Evolutionary conservation across 2,113 vertebrate species (phyloP).

Genomic region (Epinephelus moara): DNA sequence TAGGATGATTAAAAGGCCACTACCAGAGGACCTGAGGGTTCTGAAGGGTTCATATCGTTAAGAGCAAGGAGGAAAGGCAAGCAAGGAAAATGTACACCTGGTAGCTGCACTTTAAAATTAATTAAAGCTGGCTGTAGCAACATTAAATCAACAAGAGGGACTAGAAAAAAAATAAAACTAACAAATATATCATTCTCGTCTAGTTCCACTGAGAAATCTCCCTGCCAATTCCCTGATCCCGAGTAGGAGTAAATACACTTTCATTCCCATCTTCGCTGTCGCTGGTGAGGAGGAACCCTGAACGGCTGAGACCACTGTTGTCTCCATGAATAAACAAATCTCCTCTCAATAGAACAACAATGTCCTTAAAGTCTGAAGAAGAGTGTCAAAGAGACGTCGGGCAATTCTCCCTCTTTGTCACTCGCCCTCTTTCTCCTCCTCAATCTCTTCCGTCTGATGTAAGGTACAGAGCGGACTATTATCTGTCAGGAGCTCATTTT

Average conservation of each 20-base stretch:
- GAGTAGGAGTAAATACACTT: slow-evolving; percentile 1
- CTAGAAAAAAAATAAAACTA: not conserved
- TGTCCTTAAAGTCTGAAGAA: slow-evolving; percentile 24
- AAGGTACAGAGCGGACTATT: slow-evolving; percentile 67
- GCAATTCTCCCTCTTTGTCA: slow-evolving; percentile 29
- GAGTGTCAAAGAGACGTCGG: slow-evolving; percentile 10
- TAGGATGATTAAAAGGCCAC: no score
- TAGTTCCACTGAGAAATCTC: not conserved
- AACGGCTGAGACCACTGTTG: slow-evolving; percentile 1
- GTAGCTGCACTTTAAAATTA: not conserved
- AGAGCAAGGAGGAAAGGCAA: no score
- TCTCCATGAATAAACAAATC: slow-evolving; percentile 21
- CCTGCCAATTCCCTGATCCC: not conserved
- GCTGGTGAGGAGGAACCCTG: slow-evolving; percentile 14
- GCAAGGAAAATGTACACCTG: not conserved
- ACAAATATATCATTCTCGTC: not conserved
- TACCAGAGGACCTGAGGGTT: no score
- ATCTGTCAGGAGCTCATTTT: slow-evolving; percentile 78
- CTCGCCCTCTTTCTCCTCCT: slow-evolving; percentile 5
- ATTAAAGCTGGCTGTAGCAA: not conserved
- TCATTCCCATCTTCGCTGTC: not conserved
- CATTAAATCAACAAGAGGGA: not conserved
- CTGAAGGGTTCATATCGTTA: no score
- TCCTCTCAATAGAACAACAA: slow-evolving; percentile 23
- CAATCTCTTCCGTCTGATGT: slow-evolving; percentile 55